A percentile compares a stretch with the other conserved stretches of the same genome.
phyloP scores from a whole-genome alignment of 2,113 vertebrate genomes.

The Cricetomys ansorgei region DNA sequence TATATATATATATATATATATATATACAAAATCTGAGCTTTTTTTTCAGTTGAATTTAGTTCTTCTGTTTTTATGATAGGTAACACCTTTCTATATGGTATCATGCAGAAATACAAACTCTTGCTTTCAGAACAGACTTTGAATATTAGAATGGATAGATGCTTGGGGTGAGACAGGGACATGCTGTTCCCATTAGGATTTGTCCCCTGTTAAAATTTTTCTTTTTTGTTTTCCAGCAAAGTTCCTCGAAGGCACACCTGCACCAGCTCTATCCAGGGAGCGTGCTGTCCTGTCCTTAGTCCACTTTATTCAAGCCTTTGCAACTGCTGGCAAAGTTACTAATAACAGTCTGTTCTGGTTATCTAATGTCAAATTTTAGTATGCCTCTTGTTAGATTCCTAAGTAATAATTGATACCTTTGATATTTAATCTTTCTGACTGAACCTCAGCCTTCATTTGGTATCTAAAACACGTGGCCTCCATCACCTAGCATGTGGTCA shows the following conservation, averaged over 20 bases:
- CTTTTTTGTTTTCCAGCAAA: not conserved
- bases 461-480: not conserved
- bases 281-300: not conserved
- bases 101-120: not conserved
- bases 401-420: not conserved
- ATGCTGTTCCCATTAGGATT: not conserved
- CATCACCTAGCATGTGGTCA: too few species aligned
- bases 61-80: not conserved
- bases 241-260: not conserved
- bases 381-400: not conserved
- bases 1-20: too few species aligned
- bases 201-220: not conserved
- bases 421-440: not conserved
- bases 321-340: not conserved
- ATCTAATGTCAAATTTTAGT: not conserved
- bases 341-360: not conserved
- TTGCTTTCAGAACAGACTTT: not conserved
- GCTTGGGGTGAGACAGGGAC: not conserved
- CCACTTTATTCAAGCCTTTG: not conserved
- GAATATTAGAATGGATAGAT: not conserved
- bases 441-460: not conserved
- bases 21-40: not conserved
- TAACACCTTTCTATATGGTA: not conserved
- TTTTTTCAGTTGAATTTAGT: not conserved
- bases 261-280: not conserved